Evolutionary conservation across 2,888 invertebrate genomes (phyloP).

Genomic region (Microctonus hyperodae): DNA sequence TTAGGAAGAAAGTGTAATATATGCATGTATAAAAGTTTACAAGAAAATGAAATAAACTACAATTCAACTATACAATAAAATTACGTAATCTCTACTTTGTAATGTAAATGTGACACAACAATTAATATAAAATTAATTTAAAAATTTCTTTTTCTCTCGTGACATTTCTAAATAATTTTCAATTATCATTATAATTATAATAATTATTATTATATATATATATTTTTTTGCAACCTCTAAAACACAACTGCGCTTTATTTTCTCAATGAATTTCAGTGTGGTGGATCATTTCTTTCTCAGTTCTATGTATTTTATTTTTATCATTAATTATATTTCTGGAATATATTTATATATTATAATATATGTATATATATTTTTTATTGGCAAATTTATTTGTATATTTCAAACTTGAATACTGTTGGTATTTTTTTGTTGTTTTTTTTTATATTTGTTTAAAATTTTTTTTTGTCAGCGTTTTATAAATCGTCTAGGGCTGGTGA

Average conservation of each 20-base stretch:
- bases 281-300: constrained; percentile 2
- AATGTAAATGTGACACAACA: too few species aligned
- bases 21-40: not conserved
- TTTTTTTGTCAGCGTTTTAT: constrained; percentile 42
- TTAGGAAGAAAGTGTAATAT: not conserved
- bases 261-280: constrained; percentile 1
- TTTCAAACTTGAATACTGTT: constrained; percentile 25
- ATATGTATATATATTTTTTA: not conserved
- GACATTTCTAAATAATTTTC: not conserved
- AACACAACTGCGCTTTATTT: constrained; percentile 2
- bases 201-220: too few species aligned
- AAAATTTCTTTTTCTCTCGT: not conserved
- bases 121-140: not conserved
- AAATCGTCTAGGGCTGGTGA: constrained; percentile 62
- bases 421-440: constrained; percentile 23
- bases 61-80: constrained; percentile 2
- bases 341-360: constrained; percentile 39
- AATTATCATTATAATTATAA: too few species aligned
- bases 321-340: constrained; percentile 40
- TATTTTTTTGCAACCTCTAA: not conserved
- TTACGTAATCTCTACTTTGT: not conserved
- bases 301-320: constrained; percentile 9
- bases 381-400: constrained; percentile 30
- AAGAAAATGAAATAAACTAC: not conserved
- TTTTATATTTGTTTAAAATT: constrained; percentile 37